Conservation (phyloP, 2,113 vertebrate species). For the Sitta europaea region DNA sequence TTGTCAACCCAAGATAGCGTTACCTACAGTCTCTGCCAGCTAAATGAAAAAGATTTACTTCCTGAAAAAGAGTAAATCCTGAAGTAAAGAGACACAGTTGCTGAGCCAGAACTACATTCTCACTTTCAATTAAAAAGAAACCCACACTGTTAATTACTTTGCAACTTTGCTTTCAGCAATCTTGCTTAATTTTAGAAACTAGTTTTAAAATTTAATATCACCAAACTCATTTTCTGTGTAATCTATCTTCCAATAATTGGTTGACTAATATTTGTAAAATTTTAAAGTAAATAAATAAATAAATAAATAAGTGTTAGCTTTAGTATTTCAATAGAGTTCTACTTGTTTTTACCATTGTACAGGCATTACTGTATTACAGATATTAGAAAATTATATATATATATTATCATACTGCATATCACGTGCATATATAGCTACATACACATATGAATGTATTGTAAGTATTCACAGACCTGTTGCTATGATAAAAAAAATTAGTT, state of each 20-base stretch:
- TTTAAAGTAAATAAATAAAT: neutral
- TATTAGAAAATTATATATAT: neutral
- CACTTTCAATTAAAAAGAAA: slow-evolving; percentile 65
- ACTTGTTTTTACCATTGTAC: neutral
- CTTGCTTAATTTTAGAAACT: neutral
- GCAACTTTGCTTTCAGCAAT: slow-evolving; percentile 9
- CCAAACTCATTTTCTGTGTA: neutral
- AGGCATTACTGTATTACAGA: neutral
- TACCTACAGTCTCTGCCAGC: slow-evolving; percentile 3
- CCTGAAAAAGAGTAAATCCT: neutral
- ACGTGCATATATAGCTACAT: neutral
- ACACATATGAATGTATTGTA: neutral
- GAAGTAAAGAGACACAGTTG: slow-evolving; percentile 19
- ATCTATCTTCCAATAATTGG: neutral
- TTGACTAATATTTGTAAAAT: neutral
- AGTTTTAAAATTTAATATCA: neutral
- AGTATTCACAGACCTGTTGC: neutral
- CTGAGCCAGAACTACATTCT: slow-evolving; percentile 52
- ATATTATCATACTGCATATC: neutral
- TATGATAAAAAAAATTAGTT: neutral
- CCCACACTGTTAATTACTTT: slow-evolving; percentile 60
- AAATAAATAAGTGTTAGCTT: neutral
- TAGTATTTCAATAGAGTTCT: neutral
- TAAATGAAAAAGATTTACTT: slow-evolving; percentile 42
- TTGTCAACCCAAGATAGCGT: slow-evolving; percentile 22